Evolutionary conservation across 2,888 invertebrate genomes (phyloP).

Genomic region (Tuberolachnus salignus): DNA sequence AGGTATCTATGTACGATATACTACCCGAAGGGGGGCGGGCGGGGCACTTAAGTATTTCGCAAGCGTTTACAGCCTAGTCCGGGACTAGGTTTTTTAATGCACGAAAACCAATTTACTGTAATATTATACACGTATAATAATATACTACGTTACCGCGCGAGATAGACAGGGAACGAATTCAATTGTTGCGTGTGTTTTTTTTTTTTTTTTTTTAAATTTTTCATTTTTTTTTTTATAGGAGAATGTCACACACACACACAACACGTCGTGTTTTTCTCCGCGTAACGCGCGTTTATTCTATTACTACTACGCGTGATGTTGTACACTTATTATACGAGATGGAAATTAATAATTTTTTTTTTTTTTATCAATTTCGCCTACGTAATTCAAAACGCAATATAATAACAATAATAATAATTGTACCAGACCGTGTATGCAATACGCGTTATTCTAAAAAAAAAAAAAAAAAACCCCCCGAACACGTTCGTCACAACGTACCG

Average conservation of each 20-base stretch:
- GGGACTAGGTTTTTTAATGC: neutral
- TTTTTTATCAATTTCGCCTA: neutral
- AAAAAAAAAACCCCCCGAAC: no score
- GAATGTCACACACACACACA: neutral
- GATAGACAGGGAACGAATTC: constrained; percentile 7
- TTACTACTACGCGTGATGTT: no score
- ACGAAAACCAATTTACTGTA: constrained; percentile 5
- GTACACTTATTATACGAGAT: neutral
- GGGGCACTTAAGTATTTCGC: no score
- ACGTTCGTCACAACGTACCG: no score
- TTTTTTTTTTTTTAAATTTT: no score
- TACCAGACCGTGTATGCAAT: no score
- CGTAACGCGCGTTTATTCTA: neutral
- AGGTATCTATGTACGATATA: no score
- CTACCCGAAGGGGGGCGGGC: no score
- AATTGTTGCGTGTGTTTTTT: constrained; percentile 1
- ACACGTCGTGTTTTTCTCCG: neutral
- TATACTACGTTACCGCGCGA: constrained; percentile 4
- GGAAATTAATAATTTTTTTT: neutral
- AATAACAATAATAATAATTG: neutral
- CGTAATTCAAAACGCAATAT: neutral
- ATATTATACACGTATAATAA: neutral
- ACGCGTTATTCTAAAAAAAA: no score
- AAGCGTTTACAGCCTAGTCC: no score
- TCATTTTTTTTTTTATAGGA: no score